Percentiles rank a stretch among this genome's conserved stretches.
Evolutionary conservation across 2,888 invertebrate species (phyloP).

Genomic region (Sarcophaga variegata): DNA sequence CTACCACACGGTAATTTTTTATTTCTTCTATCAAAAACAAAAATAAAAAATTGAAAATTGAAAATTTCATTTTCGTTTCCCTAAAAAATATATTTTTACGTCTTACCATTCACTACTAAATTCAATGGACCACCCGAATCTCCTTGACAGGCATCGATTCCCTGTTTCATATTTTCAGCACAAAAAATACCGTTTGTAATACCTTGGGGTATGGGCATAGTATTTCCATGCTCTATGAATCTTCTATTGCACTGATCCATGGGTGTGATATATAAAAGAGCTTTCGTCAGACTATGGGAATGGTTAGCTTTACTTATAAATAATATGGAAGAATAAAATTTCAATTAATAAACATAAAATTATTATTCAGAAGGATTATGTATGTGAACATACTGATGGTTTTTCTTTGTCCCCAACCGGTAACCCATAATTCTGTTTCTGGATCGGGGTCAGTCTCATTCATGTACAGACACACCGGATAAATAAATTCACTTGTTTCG

Average conservation of each 20-base stretch:
- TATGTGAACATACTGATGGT: slow-evolving; percentile 72
- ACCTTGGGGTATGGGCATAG: slow-evolving; percentile 71
- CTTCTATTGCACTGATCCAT: slow-evolving; percentile 72
- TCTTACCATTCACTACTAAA: slow-evolving; percentile 70
- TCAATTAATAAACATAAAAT: not conserved
- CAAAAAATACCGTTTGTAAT: slow-evolving; percentile 73
- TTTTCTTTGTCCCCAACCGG: slow-evolving; percentile 78
- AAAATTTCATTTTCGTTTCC: not conserved
- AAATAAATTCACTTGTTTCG: slow-evolving; percentile 56
- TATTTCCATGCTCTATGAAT: slow-evolving; percentile 68
- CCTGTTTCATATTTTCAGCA: slow-evolving; percentile 72
- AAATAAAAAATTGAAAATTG: not conserved
- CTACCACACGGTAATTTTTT: slow-evolving; percentile 75
- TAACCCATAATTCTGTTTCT: slow-evolving; percentile 72
- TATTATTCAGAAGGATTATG: too few species aligned
- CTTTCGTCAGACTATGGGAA: slow-evolving; percentile 75
- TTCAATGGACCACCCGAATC: slow-evolving; percentile 80
- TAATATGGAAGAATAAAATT: not conserved
- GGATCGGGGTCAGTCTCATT: slow-evolving; percentile 72
- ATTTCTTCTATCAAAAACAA: slow-evolving; percentile 38
- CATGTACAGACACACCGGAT: slow-evolving; percentile 76
- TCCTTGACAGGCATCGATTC: slow-evolving; percentile 78
- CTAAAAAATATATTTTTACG: not conserved
- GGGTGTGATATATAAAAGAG: slow-evolving; percentile 72
- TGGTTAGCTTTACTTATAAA: slow-evolving; percentile 59